Evolutionary conservation across 1,140 invertebrate species (phyloP), one percentile per base, ranked within the genome.

Genomic region (Anastrepha ludens): DNA sequence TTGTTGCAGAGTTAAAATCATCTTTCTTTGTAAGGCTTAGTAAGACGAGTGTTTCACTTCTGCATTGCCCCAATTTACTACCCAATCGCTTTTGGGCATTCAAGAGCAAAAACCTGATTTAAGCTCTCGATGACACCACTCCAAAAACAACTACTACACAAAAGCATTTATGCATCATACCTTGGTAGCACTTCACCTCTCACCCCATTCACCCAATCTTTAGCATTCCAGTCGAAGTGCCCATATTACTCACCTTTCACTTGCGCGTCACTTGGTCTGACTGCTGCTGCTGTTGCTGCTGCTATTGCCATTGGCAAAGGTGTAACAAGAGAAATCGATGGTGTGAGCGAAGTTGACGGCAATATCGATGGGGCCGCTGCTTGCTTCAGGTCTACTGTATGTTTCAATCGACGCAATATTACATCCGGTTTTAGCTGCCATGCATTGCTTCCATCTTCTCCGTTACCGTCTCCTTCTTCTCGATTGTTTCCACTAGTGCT

Each of bases 361-460:
- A 15, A 39, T 67, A 20, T 15, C 20, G 60, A 17, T 62, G 74
- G 44, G 47, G n/a, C n/a, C 20, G 74, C 17, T 81, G 74, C 47
- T 9, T 58, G 7, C 5, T 55, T 81, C n/a, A 17, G 17, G 15
- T 81, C 47, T 9, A 55, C 74, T 55, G 44, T 55, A 81, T n/a
- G 74, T 81, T 81, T 81, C 74, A 81, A 81, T 55, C 74, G n/a
- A 81, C 74, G 74, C 74, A 81, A 81, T 81, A 81, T 81, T 81
- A 81, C 74, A 55, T 81, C 74, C 74, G 47, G 74, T 55, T 50
- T 81, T 47, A 41, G 47, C 74, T 58, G 13, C 74, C 74, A 81
- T 1, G 47, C 74, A 41, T 50, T 50, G 41, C 50, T 11, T 7
- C 20, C 17, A 15, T 5, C 64, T 20, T 29, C 64, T 39, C 8